These are phyloP conservation scores for Knipowitschia caucasica DNA, from an alignment of 2,797 vertebrate species.

Conservation along the genomic window DNA sequence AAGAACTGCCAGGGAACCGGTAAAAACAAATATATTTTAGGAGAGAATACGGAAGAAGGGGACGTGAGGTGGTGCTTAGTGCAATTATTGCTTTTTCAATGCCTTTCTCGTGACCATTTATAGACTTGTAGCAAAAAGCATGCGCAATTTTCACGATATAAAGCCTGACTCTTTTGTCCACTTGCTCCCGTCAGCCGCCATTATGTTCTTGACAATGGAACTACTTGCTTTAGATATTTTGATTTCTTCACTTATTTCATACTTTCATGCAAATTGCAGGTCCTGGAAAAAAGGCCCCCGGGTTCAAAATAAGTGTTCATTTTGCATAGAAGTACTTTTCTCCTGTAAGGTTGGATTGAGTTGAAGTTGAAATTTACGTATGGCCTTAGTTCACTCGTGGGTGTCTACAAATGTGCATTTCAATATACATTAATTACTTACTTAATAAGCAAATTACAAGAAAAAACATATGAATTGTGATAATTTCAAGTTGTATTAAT, in stretches of 20 bases:
- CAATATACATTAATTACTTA: too few species aligned
- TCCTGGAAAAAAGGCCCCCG: neutral
- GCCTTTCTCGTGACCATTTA: neutral
- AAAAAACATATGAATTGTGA: too few species aligned
- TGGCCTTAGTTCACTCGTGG: too few species aligned
- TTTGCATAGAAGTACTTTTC: neutral
- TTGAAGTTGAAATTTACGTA: too few species aligned
- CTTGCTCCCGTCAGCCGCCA: neutral
- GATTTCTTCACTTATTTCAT: neutral
- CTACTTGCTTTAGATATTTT: neutral
- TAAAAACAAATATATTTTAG: conserved; percentile 20
- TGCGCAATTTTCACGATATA: neutral
- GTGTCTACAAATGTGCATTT: too few species aligned
- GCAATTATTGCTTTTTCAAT: neutral
- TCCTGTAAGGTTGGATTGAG: too few species aligned
- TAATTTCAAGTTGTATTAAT: too few species aligned
- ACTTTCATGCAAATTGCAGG: neutral
- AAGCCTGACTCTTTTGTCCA: conserved; percentile 3
- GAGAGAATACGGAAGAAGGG: neutral
- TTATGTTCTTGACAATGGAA: conserved; percentile 3
- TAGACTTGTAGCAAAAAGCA: neutral
- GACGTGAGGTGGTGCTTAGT: neutral
- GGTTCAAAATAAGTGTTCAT: neutral
- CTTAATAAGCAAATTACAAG: too few species aligned
- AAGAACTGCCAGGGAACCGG: conserved; percentile 83